Conservation (phyloP, 2,888 invertebrate species). For the Xylota sylvarum region DNA sequence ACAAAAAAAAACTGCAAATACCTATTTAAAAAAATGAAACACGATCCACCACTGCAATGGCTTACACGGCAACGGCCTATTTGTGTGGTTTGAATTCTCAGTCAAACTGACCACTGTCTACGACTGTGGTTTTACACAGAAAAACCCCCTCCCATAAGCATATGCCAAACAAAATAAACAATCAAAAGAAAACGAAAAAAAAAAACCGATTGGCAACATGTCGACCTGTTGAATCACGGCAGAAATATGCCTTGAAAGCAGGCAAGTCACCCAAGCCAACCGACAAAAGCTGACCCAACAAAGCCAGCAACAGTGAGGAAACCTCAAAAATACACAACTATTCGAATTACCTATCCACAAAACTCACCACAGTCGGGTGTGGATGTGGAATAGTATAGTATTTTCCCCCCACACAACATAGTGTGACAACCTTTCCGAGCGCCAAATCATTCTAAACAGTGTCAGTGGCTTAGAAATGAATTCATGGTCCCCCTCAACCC, state of each 20-base stretch:
- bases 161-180: neutral
- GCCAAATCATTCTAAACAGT: constrained; percentile 64
- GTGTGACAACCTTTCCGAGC: constrained; percentile 57
- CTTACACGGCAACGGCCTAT: neutral
- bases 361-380: constrained; percentile 63
- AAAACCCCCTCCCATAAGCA: constrained; percentile 13
- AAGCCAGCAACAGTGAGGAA: constrained; percentile 43
- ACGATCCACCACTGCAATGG: constrained; percentile 38
- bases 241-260: constrained; percentile 53
- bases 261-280: constrained; percentile 50
- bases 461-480: constrained; percentile 18
- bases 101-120: constrained; percentile 47
- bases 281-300: constrained; percentile 30
- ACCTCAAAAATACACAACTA: constrained; percentile 65
- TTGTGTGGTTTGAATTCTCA: constrained; percentile 52
- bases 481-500: neutral
- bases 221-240: constrained; percentile 75
- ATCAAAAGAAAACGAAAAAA: constrained; percentile 23
- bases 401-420: neutral
- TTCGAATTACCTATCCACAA: constrained; percentile 50
- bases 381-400: neutral
- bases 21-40: constrained; percentile 62
- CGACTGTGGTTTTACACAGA: constrained; percentile 49
- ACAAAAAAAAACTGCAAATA: constrained; percentile 59
- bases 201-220: constrained; percentile 48